Percentiles rank a stretch among this genome's conserved stretches.
These are phyloP conservation scores for Thaumatotibia leucotreta DNA, from an alignment of 1,140 invertebrate genomes.

Conservation along the genomic window DNA sequence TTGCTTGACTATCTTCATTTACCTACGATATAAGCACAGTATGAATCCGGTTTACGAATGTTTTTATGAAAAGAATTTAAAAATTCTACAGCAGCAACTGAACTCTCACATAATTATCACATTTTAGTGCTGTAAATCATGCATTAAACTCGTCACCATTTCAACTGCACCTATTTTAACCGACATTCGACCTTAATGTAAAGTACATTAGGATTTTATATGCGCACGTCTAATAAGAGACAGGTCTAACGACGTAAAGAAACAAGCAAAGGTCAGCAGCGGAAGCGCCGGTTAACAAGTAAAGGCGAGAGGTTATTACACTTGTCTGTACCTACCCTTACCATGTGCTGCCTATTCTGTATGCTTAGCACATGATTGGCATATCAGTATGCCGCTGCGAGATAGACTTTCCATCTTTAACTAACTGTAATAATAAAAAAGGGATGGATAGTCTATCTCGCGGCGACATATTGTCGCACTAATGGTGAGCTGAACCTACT, in stretches of 20 bases:
- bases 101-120: neutral
- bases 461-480: too few relatives aligned
- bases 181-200: neutral
- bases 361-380: too few relatives aligned
- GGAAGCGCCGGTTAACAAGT: constrained; percentile 32
- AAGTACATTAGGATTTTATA: neutral
- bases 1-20: too few relatives aligned
- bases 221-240: neutral
- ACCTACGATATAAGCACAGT: too few relatives aligned
- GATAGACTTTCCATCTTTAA: too few relatives aligned
- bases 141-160: neutral
- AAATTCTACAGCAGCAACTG: neutral
- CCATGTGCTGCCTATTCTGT: too few relatives aligned
- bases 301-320: constrained; percentile 27
- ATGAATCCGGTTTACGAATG: neutral
- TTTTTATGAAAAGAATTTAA: neutral
- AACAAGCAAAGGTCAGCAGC: constrained; percentile 19
- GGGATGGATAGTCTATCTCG: too few relatives aligned
- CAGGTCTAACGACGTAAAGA: neutral
- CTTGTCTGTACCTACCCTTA: too few relatives aligned
- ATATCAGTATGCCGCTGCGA: too few relatives aligned
- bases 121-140: neutral
- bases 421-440: too few relatives aligned
- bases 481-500: too few relatives aligned
- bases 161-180: neutral